Conservation (phyloP, 1,140 invertebrate species). For the Procambarus virginalis region DNA sequence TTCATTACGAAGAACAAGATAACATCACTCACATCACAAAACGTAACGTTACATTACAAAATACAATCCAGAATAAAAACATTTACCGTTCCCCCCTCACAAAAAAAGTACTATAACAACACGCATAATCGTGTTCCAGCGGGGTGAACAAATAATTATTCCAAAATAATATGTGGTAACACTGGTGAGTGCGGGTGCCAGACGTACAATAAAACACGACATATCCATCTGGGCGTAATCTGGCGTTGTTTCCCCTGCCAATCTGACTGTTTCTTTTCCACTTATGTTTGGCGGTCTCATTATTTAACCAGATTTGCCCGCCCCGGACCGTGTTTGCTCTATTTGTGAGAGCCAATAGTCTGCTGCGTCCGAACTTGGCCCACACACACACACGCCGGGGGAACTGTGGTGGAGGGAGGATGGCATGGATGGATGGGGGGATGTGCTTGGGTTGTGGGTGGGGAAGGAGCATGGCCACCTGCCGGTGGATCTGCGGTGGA, state of each 20-base stretch:
- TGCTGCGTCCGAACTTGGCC: constrained; percentile 42
- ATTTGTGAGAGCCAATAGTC: constrained; percentile 63
- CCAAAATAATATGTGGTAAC: background rate
- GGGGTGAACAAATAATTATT: too few relatives aligned
- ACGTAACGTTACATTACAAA: too few relatives aligned
- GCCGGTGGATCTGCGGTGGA: background rate
- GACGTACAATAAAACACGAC: background rate
- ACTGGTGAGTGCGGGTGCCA: background rate
- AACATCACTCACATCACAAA: too few relatives aligned
- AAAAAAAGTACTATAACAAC: too few relatives aligned
- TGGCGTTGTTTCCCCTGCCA: constrained; percentile 47
- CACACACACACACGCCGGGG: background rate
- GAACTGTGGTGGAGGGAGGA: background rate
- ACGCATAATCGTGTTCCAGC: too few relatives aligned
- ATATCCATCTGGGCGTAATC: constrained; percentile 38
- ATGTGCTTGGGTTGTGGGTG: background rate
- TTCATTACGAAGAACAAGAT: too few relatives aligned
- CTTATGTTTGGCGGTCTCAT: constrained; percentile 55
- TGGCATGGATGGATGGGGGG: background rate
- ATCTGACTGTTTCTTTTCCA: constrained; percentile 62
- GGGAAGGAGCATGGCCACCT: background rate
- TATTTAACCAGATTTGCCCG: constrained; percentile 61
- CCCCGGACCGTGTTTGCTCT: constrained; percentile 61
- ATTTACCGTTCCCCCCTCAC: too few relatives aligned
- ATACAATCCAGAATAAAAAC: too few relatives aligned